Percentiles rank a stretch among this genome's conserved stretches.
Evolutionary conservation across 2,113 vertebrate species (phyloP).

Genomic region (Myotis brandtii): DNA sequence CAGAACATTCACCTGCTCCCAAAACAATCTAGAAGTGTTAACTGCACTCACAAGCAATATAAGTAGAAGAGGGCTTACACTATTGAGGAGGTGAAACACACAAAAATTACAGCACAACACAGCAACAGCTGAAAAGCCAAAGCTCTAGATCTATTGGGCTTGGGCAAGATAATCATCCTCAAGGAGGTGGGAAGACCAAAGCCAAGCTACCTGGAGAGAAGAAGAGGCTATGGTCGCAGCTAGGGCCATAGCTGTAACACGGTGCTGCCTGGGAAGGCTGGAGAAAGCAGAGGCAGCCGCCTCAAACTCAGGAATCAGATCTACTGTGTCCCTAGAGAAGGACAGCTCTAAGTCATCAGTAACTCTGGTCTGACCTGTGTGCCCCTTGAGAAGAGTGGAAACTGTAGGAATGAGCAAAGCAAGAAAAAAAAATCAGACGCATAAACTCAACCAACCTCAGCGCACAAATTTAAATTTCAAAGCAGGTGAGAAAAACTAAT

Average conservation of each 20-base stretch:
- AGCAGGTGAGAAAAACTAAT: neutral
- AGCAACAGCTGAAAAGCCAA: neutral
- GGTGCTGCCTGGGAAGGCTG: neutral
- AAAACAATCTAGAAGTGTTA: neutral
- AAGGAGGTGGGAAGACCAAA: neutral
- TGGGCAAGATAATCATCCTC: neutral
- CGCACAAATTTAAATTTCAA: neutral
- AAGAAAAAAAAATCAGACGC: neutral
- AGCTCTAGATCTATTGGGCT: neutral
- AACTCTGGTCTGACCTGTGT: neutral
- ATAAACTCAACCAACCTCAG: neutral
- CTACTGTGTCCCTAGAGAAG: neutral
- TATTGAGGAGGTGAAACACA: neutral
- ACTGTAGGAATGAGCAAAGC: neutral
- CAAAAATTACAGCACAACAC: neutral
- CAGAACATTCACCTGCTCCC: neutral
- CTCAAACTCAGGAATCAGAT: neutral
- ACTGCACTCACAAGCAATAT: neutral
- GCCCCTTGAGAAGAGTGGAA: neutral
- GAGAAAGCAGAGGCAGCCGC: neutral
- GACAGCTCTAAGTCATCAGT: neutral
- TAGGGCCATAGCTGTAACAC: neutral
- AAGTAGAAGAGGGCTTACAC: neutral
- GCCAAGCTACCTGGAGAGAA: neutral
- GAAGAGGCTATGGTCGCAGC: neutral